A percentile compares a stretch with the other conserved stretches of the same genome.
These are phyloP conservation scores for Apteryx owenii DNA, from an alignment of 2,113 vertebrate genomes.

Conservation along the genomic window DNA sequence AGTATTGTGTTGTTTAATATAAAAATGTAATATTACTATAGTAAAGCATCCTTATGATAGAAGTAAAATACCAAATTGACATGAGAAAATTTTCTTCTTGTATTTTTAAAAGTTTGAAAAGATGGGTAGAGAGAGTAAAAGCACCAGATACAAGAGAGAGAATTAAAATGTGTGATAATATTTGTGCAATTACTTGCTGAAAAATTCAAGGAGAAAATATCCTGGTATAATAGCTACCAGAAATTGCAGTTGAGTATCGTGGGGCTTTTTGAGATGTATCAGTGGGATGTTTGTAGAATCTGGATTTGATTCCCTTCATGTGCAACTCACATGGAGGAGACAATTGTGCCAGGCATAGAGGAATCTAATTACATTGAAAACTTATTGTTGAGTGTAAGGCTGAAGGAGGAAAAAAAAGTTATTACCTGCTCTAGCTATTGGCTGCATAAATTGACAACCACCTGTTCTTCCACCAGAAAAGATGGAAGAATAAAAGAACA, in stretches of 20 bases:
- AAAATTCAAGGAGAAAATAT: conserved; percentile 8
- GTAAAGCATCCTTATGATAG: background rate
- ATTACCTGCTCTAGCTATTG: background rate
- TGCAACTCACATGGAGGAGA: background rate
- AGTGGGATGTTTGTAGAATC: background rate
- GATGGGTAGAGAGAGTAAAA: background rate
- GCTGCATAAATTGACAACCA: background rate
- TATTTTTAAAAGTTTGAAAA: background rate
- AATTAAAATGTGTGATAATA: background rate
- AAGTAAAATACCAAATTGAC: background rate
- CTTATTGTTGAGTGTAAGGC: background rate
- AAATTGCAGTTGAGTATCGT: background rate
- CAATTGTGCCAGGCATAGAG: background rate
- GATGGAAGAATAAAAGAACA: background rate
- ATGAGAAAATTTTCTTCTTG: background rate
- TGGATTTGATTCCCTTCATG: conserved; percentile 19
- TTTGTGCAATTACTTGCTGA: background rate
- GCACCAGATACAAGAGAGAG: background rate
- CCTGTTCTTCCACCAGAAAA: background rate
- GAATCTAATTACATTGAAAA: conserved; percentile 11
- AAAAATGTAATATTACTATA: background rate
- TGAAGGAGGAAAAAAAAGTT: background rate
- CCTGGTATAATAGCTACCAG: background rate
- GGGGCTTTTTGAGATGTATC: background rate
- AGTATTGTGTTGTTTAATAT: background rate